These are phyloP conservation scores for Synanthedon formicaeformis DNA, from an alignment of 2,888 invertebrate genomes.

Conservation along the genomic window DNA sequence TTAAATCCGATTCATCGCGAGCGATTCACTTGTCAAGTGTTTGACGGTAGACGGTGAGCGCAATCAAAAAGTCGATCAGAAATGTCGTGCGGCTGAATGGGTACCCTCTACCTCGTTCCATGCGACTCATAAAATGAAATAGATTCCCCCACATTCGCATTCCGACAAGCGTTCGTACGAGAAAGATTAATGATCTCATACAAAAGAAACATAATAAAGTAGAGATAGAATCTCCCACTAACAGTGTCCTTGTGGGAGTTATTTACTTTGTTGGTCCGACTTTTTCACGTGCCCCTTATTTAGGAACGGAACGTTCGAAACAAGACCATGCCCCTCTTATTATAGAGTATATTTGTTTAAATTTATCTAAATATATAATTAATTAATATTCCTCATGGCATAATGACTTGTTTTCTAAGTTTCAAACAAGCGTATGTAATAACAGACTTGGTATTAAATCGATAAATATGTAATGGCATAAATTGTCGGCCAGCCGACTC, in stretches of 20 bases:
- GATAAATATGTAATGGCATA: slow-evolving; percentile 28
- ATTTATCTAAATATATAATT: not conserved
- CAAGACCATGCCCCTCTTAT: slow-evolving; percentile 12
- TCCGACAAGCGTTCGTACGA: slow-evolving; percentile 71
- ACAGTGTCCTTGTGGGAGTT: slow-evolving; percentile 70
- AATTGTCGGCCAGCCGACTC: slow-evolving; percentile 15
- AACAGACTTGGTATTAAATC: slow-evolving; percentile 33
- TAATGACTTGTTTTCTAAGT: slow-evolving; percentile 12
- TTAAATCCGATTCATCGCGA: slow-evolving; percentile 18
- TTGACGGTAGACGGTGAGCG: slow-evolving; percentile 46
- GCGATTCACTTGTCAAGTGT: slow-evolving; percentile 37
- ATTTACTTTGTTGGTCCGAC: slow-evolving; percentile 60
- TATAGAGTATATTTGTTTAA: slow-evolving; percentile 1
- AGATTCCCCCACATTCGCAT: slow-evolving; percentile 71
- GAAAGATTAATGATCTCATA: slow-evolving; percentile 68
- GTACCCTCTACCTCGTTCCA: slow-evolving; percentile 45
- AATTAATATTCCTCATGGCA: not conserved
- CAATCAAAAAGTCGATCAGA: slow-evolving; percentile 71
- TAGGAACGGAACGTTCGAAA: slow-evolving; percentile 32
- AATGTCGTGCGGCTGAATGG: slow-evolving; percentile 66
- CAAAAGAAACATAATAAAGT: slow-evolving; percentile 71
- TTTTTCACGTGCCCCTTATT: slow-evolving; percentile 63
- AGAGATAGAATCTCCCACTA: slow-evolving; percentile 70
- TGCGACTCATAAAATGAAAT: slow-evolving; percentile 70
- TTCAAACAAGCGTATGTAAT: slow-evolving; percentile 24